Percentiles rank a stretch among this genome's conserved stretches.
phyloP scores from a whole-genome alignment of 2,113 vertebrate genomes.

The Zootoca vivipara region DNA sequence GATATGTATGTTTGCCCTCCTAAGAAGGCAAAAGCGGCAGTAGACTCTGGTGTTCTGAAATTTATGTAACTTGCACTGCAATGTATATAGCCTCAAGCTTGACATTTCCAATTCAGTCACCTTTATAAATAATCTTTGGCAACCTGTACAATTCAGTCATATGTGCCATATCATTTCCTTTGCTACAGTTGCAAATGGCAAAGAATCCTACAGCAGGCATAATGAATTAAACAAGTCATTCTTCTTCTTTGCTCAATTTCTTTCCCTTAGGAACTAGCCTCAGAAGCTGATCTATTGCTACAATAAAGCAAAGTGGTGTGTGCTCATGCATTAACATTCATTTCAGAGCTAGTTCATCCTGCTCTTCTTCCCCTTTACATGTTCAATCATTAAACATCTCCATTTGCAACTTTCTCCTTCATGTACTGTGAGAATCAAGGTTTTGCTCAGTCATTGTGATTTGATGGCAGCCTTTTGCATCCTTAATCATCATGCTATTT shows the following conservation, averaged over 20 bases:
- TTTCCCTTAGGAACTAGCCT: neutral
- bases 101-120: neutral
- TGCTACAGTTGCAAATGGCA: conserved; percentile 19
- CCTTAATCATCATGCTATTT: conserved; percentile 47
- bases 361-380: neutral
- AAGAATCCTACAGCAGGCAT: conserved; percentile 12
- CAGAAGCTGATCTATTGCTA: neutral
- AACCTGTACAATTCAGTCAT: neutral
- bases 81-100: neutral
- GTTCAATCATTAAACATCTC: conserved; percentile 25
- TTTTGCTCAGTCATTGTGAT: conserved; percentile 28
- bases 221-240: conserved; percentile 10
- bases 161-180: neutral
- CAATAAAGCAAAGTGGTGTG: neutral
- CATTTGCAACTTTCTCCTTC: conserved; percentile 28
- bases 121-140: neutral
- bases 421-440: neutral
- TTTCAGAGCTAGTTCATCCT: conserved; percentile 12
- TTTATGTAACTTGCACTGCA: neutral
- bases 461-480: conserved; percentile 34
- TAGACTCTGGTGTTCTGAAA: neutral
- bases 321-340: conserved; percentile 6
- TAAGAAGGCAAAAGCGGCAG: neutral
- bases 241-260: neutral
- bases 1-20: neutral